phyloP scores from a whole-genome alignment of 2,797 vertebrate genomes.

The Gila robusta region DNA sequence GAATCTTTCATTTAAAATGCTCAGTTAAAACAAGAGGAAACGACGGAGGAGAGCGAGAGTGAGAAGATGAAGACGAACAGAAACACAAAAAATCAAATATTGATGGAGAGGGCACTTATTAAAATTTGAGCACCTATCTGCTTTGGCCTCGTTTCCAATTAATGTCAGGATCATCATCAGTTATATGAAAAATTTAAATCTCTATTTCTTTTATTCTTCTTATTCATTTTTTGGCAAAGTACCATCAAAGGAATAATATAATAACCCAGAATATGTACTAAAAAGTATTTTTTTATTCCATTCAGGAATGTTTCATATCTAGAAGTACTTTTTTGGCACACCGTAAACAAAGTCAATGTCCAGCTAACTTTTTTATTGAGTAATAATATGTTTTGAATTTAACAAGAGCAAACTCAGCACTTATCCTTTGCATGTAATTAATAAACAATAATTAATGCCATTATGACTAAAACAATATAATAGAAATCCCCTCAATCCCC shows the following conservation, averaged over 20 bases:
- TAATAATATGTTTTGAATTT: not conserved
- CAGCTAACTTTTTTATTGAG: not conserved
- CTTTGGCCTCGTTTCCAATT: constrained; percentile 53
- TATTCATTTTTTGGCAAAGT: constrained; percentile 31
- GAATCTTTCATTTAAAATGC: constrained; percentile 36
- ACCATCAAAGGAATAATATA: constrained; percentile 11
- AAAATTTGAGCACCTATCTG: constrained; percentile 57
- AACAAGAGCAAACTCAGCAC: not conserved
- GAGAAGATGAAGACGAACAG: constrained; percentile 37
- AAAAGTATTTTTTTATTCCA: not conserved
- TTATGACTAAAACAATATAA: constrained; percentile 26
- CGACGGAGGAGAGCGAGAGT: not conserved
- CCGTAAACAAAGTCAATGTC: not conserved
- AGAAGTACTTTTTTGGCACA: not conserved
- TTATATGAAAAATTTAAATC: constrained; percentile 50
- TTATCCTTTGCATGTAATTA: constrained; percentile 8
- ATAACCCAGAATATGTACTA: not conserved
- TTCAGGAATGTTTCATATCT: not conserved
- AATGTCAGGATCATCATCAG: constrained; percentile 48
- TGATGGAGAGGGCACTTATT: constrained; percentile 55
- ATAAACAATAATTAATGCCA: not conserved
- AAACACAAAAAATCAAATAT: constrained; percentile 54
- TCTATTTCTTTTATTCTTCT: constrained; percentile 47
- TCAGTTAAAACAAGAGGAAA: constrained; percentile 15
- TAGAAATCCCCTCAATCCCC: not conserved